Percentiles rank a stretch among this genome's conserved stretches.
Evolutionary conservation across 2,888 invertebrate genomes (phyloP).

Genomic region (Sylvicola cinctus): DNA sequence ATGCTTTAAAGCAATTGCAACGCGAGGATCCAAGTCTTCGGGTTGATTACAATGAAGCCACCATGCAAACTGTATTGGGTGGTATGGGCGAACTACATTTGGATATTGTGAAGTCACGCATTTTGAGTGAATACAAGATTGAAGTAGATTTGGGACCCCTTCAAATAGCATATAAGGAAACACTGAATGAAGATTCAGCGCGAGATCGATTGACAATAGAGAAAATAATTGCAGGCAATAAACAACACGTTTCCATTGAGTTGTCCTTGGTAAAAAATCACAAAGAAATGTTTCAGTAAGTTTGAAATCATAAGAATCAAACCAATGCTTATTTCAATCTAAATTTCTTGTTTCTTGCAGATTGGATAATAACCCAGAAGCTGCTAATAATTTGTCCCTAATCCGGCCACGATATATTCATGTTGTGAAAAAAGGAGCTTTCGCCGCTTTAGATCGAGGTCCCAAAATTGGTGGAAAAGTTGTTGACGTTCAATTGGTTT

Average conservation of each 20-base stretch:
- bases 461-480: constrained; percentile 72
- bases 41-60: constrained; percentile 52
- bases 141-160: constrained; percentile 78
- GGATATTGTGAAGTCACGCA: constrained; percentile 78
- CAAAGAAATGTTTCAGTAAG: constrained; percentile 29
- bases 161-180: constrained; percentile 82
- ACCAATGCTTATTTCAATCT: no score
- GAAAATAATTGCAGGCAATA: constrained; percentile 23
- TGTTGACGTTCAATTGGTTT: constrained; percentile 47
- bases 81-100: constrained; percentile 98
- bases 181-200: constrained; percentile 24
- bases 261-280: constrained; percentile 22
- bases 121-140: constrained; percentile 72
- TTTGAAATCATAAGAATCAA: constrained; percentile 1
- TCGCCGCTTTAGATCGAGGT: constrained; percentile 51
- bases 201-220: constrained; percentile 15
- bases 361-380: constrained; percentile 45
- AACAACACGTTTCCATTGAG: constrained; percentile 20
- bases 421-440: constrained; percentile 51
- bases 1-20: constrained; percentile 57
- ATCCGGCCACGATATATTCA: constrained; percentile 43
- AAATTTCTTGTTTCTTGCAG: constrained; percentile 24
- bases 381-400: constrained; percentile 40
- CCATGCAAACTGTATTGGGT: constrained; percentile 70
- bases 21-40: constrained; percentile 82